A percentile compares a stretch with the other conserved stretches of the same genome.
Conservation (phyloP, 2,797 vertebrate species). For the Helostoma temminkii region DNA sequence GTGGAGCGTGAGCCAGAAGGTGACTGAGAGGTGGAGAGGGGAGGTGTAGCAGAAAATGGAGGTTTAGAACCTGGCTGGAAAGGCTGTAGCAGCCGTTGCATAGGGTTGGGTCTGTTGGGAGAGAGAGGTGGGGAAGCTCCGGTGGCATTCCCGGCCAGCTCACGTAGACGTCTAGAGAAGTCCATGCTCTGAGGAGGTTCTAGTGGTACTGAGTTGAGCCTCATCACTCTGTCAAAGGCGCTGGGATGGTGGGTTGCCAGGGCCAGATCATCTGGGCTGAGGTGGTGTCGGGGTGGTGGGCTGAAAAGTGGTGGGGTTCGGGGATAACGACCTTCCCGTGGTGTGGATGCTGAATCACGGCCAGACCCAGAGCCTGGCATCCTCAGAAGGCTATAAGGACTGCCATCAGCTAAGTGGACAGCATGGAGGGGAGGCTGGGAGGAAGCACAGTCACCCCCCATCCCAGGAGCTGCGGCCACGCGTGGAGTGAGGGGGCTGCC, state of each 20-base stretch:
- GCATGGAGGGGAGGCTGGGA: conserved; percentile 96
- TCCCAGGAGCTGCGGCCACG: conserved; percentile 94
- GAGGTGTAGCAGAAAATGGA: conserved; percentile 94
- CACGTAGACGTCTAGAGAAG: conserved; percentile 96
- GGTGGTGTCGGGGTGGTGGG: conserved; percentile 95
- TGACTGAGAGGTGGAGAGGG: conserved; percentile 94
- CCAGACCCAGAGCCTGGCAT: conserved; percentile 95
- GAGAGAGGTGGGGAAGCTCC: conserved; percentile 94
- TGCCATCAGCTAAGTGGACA: conserved; percentile 96
- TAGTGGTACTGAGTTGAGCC: conserved; percentile 96
- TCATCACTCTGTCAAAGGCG: conserved; percentile 98
- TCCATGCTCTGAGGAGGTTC: conserved; percentile 96
- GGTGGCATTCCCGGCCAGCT: conserved; percentile 94
- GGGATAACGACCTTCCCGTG: conserved; percentile 93
- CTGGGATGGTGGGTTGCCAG: conserved; percentile 98
- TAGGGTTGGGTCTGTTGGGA: conserved; percentile 95
- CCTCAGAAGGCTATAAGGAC: conserved; percentile 97
- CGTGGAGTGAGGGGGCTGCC: conserved; percentile 97
- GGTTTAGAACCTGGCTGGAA: conserved; percentile 96
- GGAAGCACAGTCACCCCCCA: conserved; percentile 95
- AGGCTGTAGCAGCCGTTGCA: conserved; percentile 98
- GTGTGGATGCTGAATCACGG: conserved; percentile 89
- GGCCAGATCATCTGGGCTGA: conserved; percentile 97
- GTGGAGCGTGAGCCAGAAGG: conserved; percentile 90
- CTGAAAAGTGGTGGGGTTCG: conserved; percentile 97